Base-by-base conservation (phyloP, 2,797 vertebrate species). In the Gambusia yucatana region DNA sequence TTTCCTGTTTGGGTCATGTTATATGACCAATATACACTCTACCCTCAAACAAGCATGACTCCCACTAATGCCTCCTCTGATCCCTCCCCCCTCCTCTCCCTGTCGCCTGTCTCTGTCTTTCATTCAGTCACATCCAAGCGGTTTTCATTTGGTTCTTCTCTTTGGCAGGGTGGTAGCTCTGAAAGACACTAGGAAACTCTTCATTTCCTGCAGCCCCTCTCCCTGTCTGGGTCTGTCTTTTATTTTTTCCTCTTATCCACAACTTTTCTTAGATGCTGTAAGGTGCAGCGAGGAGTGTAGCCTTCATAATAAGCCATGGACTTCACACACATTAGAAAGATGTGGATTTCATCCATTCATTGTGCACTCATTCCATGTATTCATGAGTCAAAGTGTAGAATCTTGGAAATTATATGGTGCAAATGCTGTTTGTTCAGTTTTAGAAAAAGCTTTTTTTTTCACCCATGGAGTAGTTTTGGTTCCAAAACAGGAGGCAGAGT, bases 311-410 rank as follows among this genome's bases (percentile, higher is more conserved):
- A 83, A 76, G 81, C 72, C 65, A 57, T 47, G 83, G 86, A 77
- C 85, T 88, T 92, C 81, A 78, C 73, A 75, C 69, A 46, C 85
- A 88, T 92, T 91, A 33, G 76, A 87, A 90, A 91, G 94, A 96
- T 96, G 96, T 97, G 97, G 97, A 97, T 97, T 97, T 98, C 96
- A 95, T 95, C 92, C 95, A 95, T 94, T 92, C 94, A 92, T 93
- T 88, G 67, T 83, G 85, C 90, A 91, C 85, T 86, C 93, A 95
- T 95, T 95, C 93, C 96, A 96, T 94, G 92, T 95, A 85, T 87
- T 84, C 89, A 90, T 92, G 79, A 90, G 73, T 85, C 90, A 82
- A 88, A 87, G 85, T 91, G 87, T 90, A 91, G 89, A 87, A 88
- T 79, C 78, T 83, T 89, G 87, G 85, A 88, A 90, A 86, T 89